Base-by-base conservation (phyloP, 2,113 vertebrate species). In the Misgurnus mizolepis region DNA sequence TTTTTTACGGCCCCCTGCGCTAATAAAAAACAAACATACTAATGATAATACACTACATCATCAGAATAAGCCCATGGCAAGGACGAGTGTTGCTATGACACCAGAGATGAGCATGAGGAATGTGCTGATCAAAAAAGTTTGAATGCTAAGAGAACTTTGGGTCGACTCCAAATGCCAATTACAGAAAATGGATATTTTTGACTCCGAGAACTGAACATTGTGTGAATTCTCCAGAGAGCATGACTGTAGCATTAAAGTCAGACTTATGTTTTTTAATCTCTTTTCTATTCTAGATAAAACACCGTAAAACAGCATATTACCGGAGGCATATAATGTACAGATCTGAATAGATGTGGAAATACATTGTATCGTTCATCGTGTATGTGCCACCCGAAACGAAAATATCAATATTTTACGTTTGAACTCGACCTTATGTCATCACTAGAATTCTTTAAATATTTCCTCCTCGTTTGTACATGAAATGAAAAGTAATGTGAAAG, bases 81-180 rank as follows among this genome's bases (percentile, higher is more conserved):
- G 79, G 75, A 81, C 83, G 43, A 74, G 66, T 27, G 75, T 81
- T 81, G 65, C 83, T 67, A 84, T 84, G 75, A 75, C 83, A 81
- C 69, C 69, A 12, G 40, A 12, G 64, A 69, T 69, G 47, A 81
- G 67, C 55, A 79, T 17, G 27, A 55, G 22, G 8, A 72, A 68
- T 47, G 43, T 43, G 67, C 76, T 62, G 74, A 74, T 68, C 68
- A 70, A 80, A 71, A 73, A 81, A 81, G 47, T 78, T 81, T 56
- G 43, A 58, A n/a, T 67, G 49, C 41, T 76, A 67, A 67, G 50
- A 64, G 34, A 67, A 76, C 64, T 84, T 70, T 58, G 61, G 58
- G 40, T 53, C 12, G 47, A 76, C 58, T 83, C 65, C 39, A 75
- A 83, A 69, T 75, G 82, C 27, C 65, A 80, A 53, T 75, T 70